These are phyloP conservation scores for Drosophila jambulina DNA, from an alignment of 1,140 invertebrate genomes.

Conservation along the genomic window DNA sequence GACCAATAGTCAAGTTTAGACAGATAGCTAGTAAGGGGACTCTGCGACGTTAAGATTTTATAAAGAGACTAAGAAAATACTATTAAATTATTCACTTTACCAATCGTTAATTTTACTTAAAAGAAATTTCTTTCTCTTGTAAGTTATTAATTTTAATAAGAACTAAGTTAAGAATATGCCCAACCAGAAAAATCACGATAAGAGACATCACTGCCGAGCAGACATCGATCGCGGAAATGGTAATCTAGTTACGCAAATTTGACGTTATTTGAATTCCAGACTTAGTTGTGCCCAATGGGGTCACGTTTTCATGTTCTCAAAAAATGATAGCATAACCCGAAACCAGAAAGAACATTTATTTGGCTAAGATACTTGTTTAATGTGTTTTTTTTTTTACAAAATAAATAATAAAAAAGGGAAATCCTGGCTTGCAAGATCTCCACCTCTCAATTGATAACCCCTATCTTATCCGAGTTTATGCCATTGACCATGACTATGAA, in stretches of 20 bases:
- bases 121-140: too few species aligned
- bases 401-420: neutral
- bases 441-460: neutral
- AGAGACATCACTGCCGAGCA: neutral
- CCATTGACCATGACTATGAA: conserved; percentile 50
- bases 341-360: too few species aligned
- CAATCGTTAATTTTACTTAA: too few species aligned
- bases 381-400: neutral
- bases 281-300: conserved; percentile 4
- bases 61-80: neutral
- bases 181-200: neutral
- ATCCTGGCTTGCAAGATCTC: conserved; percentile 11
- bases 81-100: too few species aligned
- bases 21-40: neutral
- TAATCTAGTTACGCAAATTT: conserved; percentile 25
- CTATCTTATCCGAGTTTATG: conserved; percentile 34
- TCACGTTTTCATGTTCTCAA: conserved; percentile 10
- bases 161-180: too few species aligned
- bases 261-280: conserved; percentile 18
- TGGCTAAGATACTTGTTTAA: neutral
- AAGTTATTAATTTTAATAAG: neutral
- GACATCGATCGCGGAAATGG: conserved; percentile 34
- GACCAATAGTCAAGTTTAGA: neutral
- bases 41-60: neutral
- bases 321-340: neutral